Conservation (phyloP, 2,797 vertebrate species). For the Cyprinodon diabolis region DNA sequence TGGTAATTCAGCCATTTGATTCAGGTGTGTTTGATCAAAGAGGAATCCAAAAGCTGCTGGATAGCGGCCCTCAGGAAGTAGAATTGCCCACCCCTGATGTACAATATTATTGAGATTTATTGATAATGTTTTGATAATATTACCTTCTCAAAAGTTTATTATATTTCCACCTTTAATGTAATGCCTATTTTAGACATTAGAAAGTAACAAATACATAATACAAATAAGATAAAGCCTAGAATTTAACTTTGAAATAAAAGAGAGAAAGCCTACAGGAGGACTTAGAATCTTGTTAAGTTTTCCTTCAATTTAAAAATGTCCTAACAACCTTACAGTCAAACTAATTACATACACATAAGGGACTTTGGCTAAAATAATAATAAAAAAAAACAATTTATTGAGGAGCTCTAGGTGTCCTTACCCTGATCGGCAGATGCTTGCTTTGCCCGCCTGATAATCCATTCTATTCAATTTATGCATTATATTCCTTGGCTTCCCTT, state of each 20-base stretch:
- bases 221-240: background rate
- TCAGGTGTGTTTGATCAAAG: no score
- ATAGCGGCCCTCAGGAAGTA: no score
- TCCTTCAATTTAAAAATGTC: background rate
- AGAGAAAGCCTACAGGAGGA: background rate
- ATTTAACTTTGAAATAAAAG: background rate
- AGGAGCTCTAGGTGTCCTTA: conserved; percentile 1
- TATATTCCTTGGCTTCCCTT: conserved; percentile 30
- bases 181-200: background rate
- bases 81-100: no score
- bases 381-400: background rate
- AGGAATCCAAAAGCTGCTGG: no score
- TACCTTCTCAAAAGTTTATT: no score
- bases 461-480: conserved; percentile 25
- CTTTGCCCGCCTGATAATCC: conserved; percentile 8
- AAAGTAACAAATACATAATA: background rate
- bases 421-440: background rate
- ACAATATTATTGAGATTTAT: no score
- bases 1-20: no score
- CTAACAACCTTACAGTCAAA: background rate
- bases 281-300: background rate
- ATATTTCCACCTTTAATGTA: no score
- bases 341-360: background rate
- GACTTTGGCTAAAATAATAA: background rate
- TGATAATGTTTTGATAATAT: no score